Evolutionary conservation across 2,113 vertebrate species (phyloP).

Genomic region (Perca schrenkii): DNA sequence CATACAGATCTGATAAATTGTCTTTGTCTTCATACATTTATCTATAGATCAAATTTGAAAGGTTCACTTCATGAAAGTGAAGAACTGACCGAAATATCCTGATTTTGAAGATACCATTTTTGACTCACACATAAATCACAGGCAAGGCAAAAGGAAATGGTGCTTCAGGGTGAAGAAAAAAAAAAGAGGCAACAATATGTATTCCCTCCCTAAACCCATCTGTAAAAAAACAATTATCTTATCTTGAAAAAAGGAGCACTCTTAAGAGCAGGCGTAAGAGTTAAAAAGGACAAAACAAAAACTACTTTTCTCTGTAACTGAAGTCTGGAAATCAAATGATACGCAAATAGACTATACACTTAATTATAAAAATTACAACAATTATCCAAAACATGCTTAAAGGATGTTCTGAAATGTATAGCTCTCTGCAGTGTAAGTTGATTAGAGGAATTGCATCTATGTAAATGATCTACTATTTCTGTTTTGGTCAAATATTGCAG

Average conservation of each 20-base stretch:
- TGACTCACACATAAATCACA: background rate
- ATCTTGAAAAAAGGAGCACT: background rate
- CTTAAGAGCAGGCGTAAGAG: too few relatives aligned
- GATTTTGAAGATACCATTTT: background rate
- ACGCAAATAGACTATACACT: background rate
- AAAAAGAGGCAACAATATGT: background rate
- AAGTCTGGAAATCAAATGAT: background rate
- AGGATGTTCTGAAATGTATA: background rate
- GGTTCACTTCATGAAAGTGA: background rate
- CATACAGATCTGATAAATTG: background rate
- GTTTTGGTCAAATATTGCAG: background rate
- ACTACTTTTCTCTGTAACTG: too few relatives aligned
- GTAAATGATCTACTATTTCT: background rate
- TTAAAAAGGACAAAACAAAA: background rate
- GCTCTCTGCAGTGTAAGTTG: background rate
- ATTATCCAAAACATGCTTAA: slow-evolving; percentile 7
- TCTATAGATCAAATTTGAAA: background rate
- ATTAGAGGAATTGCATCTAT: background rate
- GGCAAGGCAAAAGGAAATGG: background rate
- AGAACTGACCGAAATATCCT: background rate
- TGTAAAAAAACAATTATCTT: background rate
- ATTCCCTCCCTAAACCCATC: too few relatives aligned
- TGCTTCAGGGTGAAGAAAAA: background rate
- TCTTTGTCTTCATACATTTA: background rate
- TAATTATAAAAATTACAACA: background rate